These are phyloP conservation scores for Macrotus californicus DNA, from an alignment of 2,113 vertebrate species.

Conservation along the genomic window DNA sequence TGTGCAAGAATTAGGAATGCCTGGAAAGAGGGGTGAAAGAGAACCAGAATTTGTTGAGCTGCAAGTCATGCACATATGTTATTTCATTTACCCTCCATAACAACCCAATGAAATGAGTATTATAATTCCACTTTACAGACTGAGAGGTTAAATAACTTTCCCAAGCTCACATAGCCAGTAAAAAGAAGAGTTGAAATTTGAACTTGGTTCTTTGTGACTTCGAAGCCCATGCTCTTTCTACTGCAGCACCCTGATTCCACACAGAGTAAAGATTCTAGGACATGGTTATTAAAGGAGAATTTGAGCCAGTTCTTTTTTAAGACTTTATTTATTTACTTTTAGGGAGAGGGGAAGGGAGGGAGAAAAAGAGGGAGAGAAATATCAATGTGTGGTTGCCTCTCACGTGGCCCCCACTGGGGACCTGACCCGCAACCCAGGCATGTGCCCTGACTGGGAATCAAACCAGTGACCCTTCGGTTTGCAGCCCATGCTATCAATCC, in stretches of 20 bases:
- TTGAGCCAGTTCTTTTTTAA: neutral
- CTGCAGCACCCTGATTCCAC: neutral
- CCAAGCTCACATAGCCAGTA: neutral
- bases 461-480: no score
- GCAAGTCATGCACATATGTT: neutral
- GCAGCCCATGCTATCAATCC: no score
- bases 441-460: no score
- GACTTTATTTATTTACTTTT: no score
- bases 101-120: neutral
- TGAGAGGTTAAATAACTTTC: conserved; percentile 14
- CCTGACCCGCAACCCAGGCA: no score
- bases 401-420: no score
- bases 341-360: no score
- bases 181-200: conserved; percentile 2
- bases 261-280: neutral
- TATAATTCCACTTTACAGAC: neutral
- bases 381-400: no score
- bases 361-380: no score
- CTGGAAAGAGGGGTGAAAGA: neutral
- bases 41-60: neutral
- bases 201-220: neutral
- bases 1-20: neutral
- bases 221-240: neutral
- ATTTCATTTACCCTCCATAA: conserved; percentile 5
- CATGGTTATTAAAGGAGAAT: neutral